A percentile compares a stretch with the other conserved stretches of the same genome.
Evolutionary conservation across 2,113 vertebrate genomes (phyloP).

Genomic region (Phodopus roborovskii): DNA sequence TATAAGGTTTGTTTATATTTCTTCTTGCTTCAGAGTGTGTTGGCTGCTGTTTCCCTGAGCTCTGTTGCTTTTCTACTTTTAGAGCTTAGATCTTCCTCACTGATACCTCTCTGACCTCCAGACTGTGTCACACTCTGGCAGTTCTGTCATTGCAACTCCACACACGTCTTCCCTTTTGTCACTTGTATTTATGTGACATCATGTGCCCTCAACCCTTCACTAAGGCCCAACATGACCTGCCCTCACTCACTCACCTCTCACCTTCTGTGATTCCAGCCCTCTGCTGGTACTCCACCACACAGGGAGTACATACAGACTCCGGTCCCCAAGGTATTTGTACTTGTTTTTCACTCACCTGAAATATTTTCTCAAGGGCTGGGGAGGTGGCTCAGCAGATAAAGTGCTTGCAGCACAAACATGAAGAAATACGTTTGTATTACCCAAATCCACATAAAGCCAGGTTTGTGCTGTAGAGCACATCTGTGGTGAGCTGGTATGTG

Average conservation of each 20-base stretch:
- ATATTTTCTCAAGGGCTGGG: neutral
- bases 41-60: neutral
- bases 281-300: neutral
- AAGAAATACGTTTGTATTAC: neutral
- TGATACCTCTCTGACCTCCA: neutral
- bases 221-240: neutral
- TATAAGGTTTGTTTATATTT: neutral
- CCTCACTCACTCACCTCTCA: accelerated
- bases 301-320: neutral
- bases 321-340: neutral
- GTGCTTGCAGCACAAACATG: neutral
- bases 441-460: neutral
- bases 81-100: neutral
- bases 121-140: neutral
- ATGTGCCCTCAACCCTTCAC: neutral
- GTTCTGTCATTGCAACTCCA: neutral
- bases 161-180: neutral
- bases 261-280: neutral
- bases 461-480: neutral
- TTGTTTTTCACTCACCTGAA: neutral
- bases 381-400: neutral
- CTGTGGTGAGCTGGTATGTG: too few relatives aligned
- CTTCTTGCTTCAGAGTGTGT: neutral
- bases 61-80: neutral
- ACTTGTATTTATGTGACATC: neutral